These are phyloP conservation scores for Eutolmus rufibarbis DNA, from an alignment of 2,888 invertebrate genomes.

Conservation along the genomic window DNA sequence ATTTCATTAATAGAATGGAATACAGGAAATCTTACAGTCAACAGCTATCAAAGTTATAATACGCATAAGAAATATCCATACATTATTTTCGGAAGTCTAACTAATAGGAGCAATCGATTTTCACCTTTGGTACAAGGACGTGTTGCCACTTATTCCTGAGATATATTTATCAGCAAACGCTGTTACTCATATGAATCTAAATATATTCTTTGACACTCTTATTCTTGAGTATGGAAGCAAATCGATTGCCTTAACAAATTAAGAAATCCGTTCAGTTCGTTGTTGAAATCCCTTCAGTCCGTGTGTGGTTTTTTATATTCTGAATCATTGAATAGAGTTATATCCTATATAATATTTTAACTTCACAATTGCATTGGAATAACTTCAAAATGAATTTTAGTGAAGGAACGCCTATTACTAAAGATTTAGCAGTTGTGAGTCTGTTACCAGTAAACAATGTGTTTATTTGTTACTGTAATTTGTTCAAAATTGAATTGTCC, in stretches of 20 bases:
- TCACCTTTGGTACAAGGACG: slow-evolving; percentile 14
- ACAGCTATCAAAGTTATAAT: background rate
- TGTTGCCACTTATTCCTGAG: background rate
- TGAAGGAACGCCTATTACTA: slow-evolving; percentile 69
- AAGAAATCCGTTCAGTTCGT: background rate
- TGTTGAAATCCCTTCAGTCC: background rate
- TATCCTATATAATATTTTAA: background rate
- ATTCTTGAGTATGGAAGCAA: background rate
- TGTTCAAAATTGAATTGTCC: background rate
- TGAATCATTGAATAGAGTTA: background rate
- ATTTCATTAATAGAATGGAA: background rate
- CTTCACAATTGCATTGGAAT: background rate
- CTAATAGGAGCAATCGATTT: slow-evolving; percentile 1
- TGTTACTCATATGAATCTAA: background rate
- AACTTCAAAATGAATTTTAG: background rate
- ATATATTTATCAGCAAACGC: background rate
- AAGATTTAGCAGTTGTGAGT: slow-evolving; percentile 71
- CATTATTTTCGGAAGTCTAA: background rate
- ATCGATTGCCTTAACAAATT: background rate
- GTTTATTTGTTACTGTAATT: background rate
- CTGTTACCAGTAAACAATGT: background rate
- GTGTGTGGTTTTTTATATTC: background rate
- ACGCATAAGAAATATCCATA: background rate
- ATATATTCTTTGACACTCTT: slow-evolving; percentile 3
- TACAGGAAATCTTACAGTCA: background rate